Evolutionary conservation across 1,140 invertebrate species (phyloP), one percentile per base, ranked within the genome.

Genomic region (Paracyclopina nana): DNA sequence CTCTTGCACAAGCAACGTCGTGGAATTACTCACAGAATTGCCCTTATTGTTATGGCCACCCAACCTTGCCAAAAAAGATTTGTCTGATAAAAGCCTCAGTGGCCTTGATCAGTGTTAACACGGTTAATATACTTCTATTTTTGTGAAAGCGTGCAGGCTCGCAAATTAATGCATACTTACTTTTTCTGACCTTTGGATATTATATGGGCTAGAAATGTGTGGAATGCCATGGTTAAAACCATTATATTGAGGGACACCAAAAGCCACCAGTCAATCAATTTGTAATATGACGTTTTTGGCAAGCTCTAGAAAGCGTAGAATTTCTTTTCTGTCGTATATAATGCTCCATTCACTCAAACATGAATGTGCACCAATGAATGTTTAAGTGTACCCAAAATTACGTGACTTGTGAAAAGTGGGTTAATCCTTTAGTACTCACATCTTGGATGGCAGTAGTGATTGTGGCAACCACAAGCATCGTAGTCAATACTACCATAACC

Each of bases 381-480:
- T 31, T 9, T 31, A 14, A 31, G 14, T 9, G 14, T 31, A 31
- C 8, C 8, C 8, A 14, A 31, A 31, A 14, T 31, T 31, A 31
- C 8, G 29, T 31, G 8, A 9, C 8, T 14, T 31, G 8, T 31
- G 8, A 14, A 31, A 31, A 31, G 14, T 31, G 29, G 8, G 8
- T 31, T 31, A 14, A 31, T 31, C 14, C 14, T 31, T 31, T 31
- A 38, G 14, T 38, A 5, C 8, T 48, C 30, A 48, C 45, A 6
- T 24, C 45, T 30, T 48, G 45, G 30, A 48, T 48, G 12, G 45
- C 18, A 14, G 45, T 16, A 9, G 45, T 48, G 45, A 48, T 22
- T 48, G 45, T 48, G 4, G 45, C 45, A 48, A 48, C 28, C 2
- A 48, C 45, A 18, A 48, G 45, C 45, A 48, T 48, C 3, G 27